Conservation (phyloP, 2,797 vertebrate genomes). For the Lycodopsis pacificus region DNA sequence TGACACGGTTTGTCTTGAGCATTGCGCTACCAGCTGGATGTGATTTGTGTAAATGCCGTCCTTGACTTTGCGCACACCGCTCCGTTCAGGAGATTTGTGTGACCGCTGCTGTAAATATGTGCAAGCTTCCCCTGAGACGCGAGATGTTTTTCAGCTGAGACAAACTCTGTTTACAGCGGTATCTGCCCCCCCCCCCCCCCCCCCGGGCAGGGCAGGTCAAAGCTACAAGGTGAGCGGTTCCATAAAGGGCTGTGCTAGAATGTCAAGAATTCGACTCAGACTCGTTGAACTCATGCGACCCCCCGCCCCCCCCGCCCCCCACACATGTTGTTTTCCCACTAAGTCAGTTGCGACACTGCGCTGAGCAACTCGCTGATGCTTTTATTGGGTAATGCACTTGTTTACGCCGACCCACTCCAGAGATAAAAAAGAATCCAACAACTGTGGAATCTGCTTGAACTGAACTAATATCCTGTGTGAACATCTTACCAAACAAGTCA, state of each 20-base stretch:
- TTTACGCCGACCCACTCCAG: background rate
- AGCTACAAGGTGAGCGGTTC: slow-evolving; percentile 56
- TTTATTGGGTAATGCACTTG: background rate
- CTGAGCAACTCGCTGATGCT: background rate
- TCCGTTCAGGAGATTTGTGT: background rate
- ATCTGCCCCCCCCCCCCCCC: slow-evolving; percentile 18
- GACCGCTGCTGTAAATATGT: slow-evolving; percentile 24
- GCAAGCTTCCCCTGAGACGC: background rate
- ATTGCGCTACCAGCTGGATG: background rate
- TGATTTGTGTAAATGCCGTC: background rate
- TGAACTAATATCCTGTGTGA: background rate
- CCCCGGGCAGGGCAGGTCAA: slow-evolving; percentile 41
- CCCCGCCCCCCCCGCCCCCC: background rate
- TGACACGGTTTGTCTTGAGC: too few species aligned
- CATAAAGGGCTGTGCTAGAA: slow-evolving; percentile 45
- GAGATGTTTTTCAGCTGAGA: slow-evolving; percentile 55
- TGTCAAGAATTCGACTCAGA: slow-evolving; percentile 66
- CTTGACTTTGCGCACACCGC: background rate
- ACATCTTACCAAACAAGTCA: background rate
- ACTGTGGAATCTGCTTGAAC: background rate
- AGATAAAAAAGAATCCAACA: background rate
- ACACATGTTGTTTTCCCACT: slow-evolving; percentile 18
- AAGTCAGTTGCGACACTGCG: background rate
- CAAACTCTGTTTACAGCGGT: slow-evolving; percentile 33
- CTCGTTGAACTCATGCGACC: slow-evolving; percentile 27